A percentile compares a stretch with the other conserved stretches of the same genome.
Evolutionary conservation across 1,140 invertebrate genomes (phyloP).

Genomic region (Aradophagus sp.): DNA sequence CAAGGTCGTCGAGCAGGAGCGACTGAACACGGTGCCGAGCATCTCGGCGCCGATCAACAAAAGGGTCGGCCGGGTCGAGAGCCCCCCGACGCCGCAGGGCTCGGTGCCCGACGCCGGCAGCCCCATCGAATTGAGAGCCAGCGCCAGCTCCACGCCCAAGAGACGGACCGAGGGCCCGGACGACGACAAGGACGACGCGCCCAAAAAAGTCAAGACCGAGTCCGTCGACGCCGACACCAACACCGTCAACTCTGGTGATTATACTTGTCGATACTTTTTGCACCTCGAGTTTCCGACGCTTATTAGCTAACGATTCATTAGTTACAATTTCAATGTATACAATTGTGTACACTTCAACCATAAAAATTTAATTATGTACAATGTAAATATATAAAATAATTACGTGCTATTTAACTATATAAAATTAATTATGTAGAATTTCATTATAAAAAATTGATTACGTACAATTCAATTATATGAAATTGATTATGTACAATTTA

Average conservation of each 20-base stretch:
- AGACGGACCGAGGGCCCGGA: conserved; percentile 81
- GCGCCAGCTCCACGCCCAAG: conserved; percentile 82
- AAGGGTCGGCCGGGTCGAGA: conserved; percentile 74
- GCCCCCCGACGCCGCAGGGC: conserved; percentile 78
- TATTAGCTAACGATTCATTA: too few species aligned
- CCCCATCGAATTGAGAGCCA: conserved; percentile 74
- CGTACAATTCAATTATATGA: too few species aligned
- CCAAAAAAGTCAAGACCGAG: conserved; percentile 85
- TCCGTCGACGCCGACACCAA: conserved; percentile 90
- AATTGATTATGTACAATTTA: too few species aligned
- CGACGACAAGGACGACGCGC: conserved; percentile 76
- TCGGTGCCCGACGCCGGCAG: conserved; percentile 65
- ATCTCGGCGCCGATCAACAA: conserved; percentile 85
- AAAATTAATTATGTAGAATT: too few species aligned
- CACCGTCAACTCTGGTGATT: conserved; percentile 90
- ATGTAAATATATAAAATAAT: too few species aligned
- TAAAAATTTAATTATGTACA: too few species aligned
- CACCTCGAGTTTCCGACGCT: too few species aligned
- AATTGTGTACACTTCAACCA: too few species aligned
- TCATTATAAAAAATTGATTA: too few species aligned
- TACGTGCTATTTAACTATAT: too few species aligned
- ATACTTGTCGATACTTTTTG: too few species aligned
- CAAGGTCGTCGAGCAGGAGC: conserved; percentile 75
- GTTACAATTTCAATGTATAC: too few species aligned
- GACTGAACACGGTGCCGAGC: conserved; percentile 81